Evolutionary conservation across 2,797 vertebrate species (phyloP).

Genomic region (Hafferia zeledoni): DNA sequence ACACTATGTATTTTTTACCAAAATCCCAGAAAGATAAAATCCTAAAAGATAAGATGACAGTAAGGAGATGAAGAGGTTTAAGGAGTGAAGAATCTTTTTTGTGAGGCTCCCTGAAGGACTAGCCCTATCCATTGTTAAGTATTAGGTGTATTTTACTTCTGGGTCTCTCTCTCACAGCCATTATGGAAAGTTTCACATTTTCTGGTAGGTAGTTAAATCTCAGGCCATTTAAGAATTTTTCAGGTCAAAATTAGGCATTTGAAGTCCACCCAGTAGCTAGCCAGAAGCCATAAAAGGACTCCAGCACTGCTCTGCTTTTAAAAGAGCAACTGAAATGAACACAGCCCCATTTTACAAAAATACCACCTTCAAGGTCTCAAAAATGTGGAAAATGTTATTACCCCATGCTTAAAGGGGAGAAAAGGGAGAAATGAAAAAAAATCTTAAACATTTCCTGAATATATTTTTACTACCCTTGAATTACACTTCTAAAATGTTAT

Average conservation of each 20-base stretch:
- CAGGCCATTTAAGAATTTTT: neutral
- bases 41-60: neutral
- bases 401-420: neutral
- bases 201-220: neutral
- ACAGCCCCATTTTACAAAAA: constrained; percentile 36
- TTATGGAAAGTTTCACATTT: neutral
- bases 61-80: neutral
- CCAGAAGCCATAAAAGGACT: constrained; percentile 18
- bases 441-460: neutral
- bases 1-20: neutral
- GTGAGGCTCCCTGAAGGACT: neutral
- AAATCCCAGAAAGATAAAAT: neutral
- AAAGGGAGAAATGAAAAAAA: neutral
- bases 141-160: neutral
- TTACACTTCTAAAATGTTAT: neutral
- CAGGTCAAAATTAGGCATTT: constrained; percentile 30
- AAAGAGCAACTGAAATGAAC: neutral
- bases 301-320: neutral
- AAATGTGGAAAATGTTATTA: constrained; percentile 4
- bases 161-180: neutral
- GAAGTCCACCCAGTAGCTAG: constrained; percentile 20
- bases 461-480: constrained; percentile 9
- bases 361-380: constrained; percentile 11
- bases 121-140: neutral
- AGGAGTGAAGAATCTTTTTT: neutral